Evolutionary conservation across 2,113 vertebrate genomes (phyloP).

Genomic region (Bambusicola thoracicus): DNA sequence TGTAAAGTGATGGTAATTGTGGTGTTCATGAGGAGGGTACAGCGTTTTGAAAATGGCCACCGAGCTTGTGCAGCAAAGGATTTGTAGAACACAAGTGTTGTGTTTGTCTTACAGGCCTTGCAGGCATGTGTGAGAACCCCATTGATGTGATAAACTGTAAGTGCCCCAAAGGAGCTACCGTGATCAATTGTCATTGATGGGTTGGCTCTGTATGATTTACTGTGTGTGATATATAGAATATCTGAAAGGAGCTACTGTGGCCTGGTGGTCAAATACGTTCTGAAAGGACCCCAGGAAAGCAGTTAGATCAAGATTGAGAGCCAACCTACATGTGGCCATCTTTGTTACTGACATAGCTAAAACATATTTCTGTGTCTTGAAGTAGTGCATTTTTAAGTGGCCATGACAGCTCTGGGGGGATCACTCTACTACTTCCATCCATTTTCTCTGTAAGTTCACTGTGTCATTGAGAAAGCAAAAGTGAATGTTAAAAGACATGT

Average conservation of each 20-base stretch:
- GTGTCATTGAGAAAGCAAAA: not conserved
- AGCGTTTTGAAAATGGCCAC: not conserved
- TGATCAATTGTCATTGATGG: constrained; percentile 10
- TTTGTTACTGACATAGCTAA: not conserved
- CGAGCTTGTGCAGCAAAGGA: not conserved
- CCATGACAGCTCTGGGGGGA: not conserved
- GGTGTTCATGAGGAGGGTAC: not conserved
- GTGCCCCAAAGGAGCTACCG: constrained; percentile 34
- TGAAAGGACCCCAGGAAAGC: not conserved
- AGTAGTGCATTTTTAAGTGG: not conserved
- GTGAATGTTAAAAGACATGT: not conserved
- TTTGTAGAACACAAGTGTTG: not conserved
- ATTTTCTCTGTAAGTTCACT: not conserved
- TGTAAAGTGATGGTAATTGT: not conserved
- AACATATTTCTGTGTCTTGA: not conserved
- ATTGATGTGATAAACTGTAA: constrained; percentile 22
- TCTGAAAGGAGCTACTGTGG: not conserved
- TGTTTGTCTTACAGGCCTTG: not conserved
- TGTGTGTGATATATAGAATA: not conserved
- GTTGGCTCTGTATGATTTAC: constrained; percentile 1
- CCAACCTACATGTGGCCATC: fast-evolving
- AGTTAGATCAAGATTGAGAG: not conserved
- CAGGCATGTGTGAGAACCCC: not conserved
- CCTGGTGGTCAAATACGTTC: not conserved
- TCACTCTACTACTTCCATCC: not conserved